These are phyloP conservation scores for Ochotona curzoniae DNA, from an alignment of 2,113 vertebrate species.

Conservation along the genomic window DNA sequence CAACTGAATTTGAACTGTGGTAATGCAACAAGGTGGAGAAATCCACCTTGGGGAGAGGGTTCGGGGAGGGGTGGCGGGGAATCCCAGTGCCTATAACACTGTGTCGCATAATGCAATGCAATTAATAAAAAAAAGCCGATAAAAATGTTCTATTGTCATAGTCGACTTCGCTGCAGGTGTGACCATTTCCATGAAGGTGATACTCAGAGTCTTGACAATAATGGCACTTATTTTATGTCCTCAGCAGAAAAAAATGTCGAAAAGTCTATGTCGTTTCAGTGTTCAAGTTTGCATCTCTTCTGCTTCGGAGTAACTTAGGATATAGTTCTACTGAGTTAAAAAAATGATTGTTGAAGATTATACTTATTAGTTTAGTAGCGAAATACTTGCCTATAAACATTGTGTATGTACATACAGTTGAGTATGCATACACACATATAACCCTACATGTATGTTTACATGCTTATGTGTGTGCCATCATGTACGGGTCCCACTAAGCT, in stretches of 20 bases:
- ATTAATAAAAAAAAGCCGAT: too few relatives aligned
- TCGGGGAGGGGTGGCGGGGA: too few relatives aligned
- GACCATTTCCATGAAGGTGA: neutral
- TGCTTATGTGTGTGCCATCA: too few relatives aligned
- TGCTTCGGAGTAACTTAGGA: constrained; percentile 28
- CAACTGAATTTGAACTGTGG: too few relatives aligned
- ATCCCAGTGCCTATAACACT: too few relatives aligned
- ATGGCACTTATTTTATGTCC: neutral
- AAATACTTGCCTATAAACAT: neutral
- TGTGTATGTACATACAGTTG: neutral
- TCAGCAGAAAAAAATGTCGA: neutral
- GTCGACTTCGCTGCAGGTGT: neutral
- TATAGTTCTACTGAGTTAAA: constrained; percentile 27
- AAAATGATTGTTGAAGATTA: constrained; percentile 8
- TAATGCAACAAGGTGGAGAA: too few relatives aligned
- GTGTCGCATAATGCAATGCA: too few relatives aligned
- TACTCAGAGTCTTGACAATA: neutral
- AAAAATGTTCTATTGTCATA: neutral
- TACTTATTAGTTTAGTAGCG: constrained; percentile 7
- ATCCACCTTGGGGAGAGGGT: too few relatives aligned
- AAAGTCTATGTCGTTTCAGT: constrained; percentile 42
- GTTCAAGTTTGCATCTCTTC: constrained; percentile 49
- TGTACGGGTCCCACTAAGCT: neutral
- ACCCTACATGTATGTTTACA: too few relatives aligned
- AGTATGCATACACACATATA: too few relatives aligned